Evolutionary conservation across 2,888 invertebrate species (phyloP).

Genomic region (Eucera pruinosa): DNA sequence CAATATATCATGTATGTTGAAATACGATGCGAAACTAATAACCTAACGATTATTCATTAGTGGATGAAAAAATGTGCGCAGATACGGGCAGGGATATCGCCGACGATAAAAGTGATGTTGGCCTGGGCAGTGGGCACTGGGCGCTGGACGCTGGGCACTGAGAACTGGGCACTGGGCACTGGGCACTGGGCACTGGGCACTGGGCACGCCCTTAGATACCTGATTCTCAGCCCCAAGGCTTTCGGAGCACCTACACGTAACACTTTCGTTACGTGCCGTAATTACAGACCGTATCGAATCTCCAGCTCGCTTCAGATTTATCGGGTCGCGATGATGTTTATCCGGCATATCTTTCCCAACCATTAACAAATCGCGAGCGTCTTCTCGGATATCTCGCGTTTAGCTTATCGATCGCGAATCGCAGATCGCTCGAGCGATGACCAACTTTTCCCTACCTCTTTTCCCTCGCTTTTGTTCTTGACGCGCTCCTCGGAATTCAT

Average conservation of each 20-base stretch:
- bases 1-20: neutral
- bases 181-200: constrained; percentile 32
- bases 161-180: constrained; percentile 47
- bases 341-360: constrained; percentile 52
- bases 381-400: neutral
- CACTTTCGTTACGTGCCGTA: constrained; percentile 70
- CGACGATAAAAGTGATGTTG: constrained; percentile 49
- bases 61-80: constrained; percentile 12
- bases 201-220: constrained; percentile 60
- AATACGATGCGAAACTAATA: constrained; percentile 20
- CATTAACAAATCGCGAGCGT: constrained; percentile 40
- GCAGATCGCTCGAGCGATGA: too few species aligned
- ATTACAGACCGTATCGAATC: constrained; percentile 68
- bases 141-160: constrained; percentile 44
- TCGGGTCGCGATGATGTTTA: constrained; percentile 69
- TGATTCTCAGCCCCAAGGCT: constrained; percentile 51
- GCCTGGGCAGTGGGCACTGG: constrained; percentile 49
- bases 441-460: too few species aligned
- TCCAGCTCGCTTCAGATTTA: constrained; percentile 61
- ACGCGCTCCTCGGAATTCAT: too few species aligned
- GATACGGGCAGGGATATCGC: constrained; percentile 50
- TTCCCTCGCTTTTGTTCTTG: too few species aligned
- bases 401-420: neutral
- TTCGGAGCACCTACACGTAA: constrained; percentile 59
- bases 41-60: constrained; percentile 40